A percentile compares a stretch with the other conserved stretches of the same genome.
These are phyloP conservation scores for Didymodactylos carnosus DNA, from an alignment of 2,888 invertebrate species.

Conservation along the genomic window DNA sequence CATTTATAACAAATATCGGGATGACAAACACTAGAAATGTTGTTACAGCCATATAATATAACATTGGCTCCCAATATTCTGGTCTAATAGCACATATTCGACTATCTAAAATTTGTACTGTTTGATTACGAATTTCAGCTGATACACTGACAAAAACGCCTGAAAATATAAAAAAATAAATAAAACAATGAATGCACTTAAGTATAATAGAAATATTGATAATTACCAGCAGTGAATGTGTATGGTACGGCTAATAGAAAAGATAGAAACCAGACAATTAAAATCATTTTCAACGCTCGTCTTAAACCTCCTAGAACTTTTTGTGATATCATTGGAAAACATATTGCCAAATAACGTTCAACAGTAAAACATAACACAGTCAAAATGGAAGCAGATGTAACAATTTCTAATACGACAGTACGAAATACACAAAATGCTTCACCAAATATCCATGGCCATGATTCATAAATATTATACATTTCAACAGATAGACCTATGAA, in stretches of 20 bases:
- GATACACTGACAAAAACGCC: not conserved
- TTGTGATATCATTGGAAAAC: constrained; percentile 62
- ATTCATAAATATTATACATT: constrained; percentile 27
- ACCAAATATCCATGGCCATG: constrained; percentile 24
- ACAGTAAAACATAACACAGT: constrained; percentile 76
- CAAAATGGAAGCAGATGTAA: constrained; percentile 68
- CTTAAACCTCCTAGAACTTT: constrained; percentile 55
- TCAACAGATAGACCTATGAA: constrained; percentile 35
- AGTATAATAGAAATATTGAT: not conserved
- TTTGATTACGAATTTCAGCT: not conserved
- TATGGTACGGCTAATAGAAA: constrained; percentile 45
- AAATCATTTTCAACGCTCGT: constrained; percentile 58
- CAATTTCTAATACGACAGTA: constrained; percentile 38
- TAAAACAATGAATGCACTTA: not conserved
- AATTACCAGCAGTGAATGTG: constrained; percentile 21
- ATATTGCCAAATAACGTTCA: constrained; percentile 69
- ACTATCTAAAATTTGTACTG: not conserved
- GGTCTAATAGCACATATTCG: not conserved
- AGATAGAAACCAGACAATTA: constrained; percentile 54
- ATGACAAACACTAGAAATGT: constrained; percentile 44
- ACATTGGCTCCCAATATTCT: not conserved
- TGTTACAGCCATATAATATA: not conserved
- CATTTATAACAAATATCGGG: constrained; percentile 50
- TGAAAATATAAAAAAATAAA: not conserved
- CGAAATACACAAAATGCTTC: constrained; percentile 34